Evolutionary conservation across 2,888 invertebrate genomes (phyloP), one percentile per base, ranked within the genome.

Genomic region (Heliconius hortense): DNA sequence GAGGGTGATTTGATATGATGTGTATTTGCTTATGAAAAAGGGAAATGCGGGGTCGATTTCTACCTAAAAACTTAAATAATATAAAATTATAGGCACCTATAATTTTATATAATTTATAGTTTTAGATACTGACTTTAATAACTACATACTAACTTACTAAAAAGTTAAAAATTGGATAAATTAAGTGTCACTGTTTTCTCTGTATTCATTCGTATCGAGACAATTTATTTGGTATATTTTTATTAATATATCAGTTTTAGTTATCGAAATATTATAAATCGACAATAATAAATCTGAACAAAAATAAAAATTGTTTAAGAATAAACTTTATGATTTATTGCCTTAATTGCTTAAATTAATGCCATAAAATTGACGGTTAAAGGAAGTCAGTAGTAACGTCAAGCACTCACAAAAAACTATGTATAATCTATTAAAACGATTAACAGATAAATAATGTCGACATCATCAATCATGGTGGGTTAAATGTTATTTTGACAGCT

Each of bases 401-500:
- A 13, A 7, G 13, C 56, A 59, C 10, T 59, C 24, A 70, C 35
- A 35, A 39, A 59, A 59, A 59, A 39, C 31, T 35, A 35, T 39
- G 35, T 24, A 60, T 77, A 75, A 72, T 63, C 66, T 71, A 73
- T 73, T 73, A 43, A 69, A 60, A 67, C 72, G 66, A 72, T 75
- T 67, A 70, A 67, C 43, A 60, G 59, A 39, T 53, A 69, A 43
- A 56, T 67, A 72, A 72, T 59, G 64, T 71, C 66, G 71, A 64
- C 74, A 79, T 80, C 73, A 80, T 80, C 80, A 79, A 72, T 72
- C 69, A 73, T 43, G 35, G 66, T 31, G 26, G 73, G 53, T 64
- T 75, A 76, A 79, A 76, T 73, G 76, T 81, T 88, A 84, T 86
- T 88, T 88, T 92, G 92, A 92, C 91, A 91, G 89, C 89, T 91